phyloP scores from a whole-genome alignment of 2,888 invertebrate genomes.

The Lasioglossum figueresi region DNA sequence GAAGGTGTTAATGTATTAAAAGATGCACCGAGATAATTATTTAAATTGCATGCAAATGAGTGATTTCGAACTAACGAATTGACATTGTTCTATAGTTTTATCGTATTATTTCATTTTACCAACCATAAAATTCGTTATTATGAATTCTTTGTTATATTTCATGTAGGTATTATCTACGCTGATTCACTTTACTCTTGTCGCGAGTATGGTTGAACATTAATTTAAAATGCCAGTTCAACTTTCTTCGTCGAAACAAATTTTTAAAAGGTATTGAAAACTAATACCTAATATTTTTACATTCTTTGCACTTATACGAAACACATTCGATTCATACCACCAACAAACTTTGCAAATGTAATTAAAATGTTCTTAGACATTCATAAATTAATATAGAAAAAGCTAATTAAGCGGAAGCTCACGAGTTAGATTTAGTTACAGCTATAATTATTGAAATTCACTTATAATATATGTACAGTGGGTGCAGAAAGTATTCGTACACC shows the following conservation, averaged over 20 bases:
- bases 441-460: too few relatives aligned
- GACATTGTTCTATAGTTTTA: neutral
- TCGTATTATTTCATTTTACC: neutral
- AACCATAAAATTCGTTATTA: neutral
- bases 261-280: neutral
- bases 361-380: neutral
- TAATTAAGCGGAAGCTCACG: too few relatives aligned
- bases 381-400: neutral
- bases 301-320: neutral
- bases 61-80: neutral
- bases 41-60: neutral
- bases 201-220: neutral
- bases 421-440: too few relatives aligned
- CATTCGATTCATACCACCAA: neutral
- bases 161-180: neutral
- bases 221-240: neutral
- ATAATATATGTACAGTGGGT: too few relatives aligned
- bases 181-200: neutral
- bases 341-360: too few relatives aligned
- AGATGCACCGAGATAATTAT: neutral
- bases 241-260: neutral
- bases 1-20: neutral
- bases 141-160: neutral
- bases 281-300: neutral
- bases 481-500: too few relatives aligned